These are phyloP conservation scores for Aplochiton taeniatus DNA, from an alignment of 2,797 vertebrate genomes.

Conservation along the genomic window DNA sequence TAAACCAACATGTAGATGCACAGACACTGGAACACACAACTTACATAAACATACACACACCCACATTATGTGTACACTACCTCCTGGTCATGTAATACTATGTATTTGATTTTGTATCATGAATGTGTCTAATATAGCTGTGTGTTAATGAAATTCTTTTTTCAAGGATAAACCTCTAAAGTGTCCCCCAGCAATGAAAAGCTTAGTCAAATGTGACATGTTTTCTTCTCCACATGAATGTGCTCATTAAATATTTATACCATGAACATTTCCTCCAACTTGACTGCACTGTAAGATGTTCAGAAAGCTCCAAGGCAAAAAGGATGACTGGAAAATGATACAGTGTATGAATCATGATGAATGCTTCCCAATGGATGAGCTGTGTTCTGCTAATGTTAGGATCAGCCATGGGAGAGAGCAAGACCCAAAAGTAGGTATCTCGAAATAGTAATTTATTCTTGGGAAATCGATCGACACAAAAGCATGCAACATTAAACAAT, in stretches of 20 bases:
- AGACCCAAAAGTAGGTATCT: slow-evolving; percentile 24
- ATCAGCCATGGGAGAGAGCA: background rate
- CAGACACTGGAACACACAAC: background rate
- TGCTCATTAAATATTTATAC: slow-evolving; percentile 72
- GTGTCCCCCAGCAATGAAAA: slow-evolving; percentile 34
- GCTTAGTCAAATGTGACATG: slow-evolving; percentile 42
- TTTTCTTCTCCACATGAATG: slow-evolving; percentile 53
- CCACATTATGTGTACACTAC: slow-evolving; percentile 7
- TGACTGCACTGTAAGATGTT: slow-evolving; percentile 22
- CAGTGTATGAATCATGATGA: slow-evolving; percentile 39
- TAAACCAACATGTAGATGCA: background rate
- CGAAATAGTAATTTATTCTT: background rate
- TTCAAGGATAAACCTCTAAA: slow-evolving; percentile 32
- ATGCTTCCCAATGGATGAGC: slow-evolving; percentile 28
- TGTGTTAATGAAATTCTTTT: slow-evolving; percentile 23
- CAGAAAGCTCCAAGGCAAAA: slow-evolving; percentile 23
- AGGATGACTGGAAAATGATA: slow-evolving; percentile 19
- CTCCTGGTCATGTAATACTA: slow-evolving; percentile 1
- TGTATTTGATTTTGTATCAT: slow-evolving; percentile 40
- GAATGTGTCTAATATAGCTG: slow-evolving; percentile 31
- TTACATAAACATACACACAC: background rate
- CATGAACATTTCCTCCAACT: slow-evolving; percentile 52
- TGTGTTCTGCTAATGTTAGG: slow-evolving; percentile 18
- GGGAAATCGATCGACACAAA: too few relatives aligned
- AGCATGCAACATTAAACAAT: too few relatives aligned